Conservation (phyloP, 2,888 invertebrate genomes). For the Oscheius sp. region DNA sequence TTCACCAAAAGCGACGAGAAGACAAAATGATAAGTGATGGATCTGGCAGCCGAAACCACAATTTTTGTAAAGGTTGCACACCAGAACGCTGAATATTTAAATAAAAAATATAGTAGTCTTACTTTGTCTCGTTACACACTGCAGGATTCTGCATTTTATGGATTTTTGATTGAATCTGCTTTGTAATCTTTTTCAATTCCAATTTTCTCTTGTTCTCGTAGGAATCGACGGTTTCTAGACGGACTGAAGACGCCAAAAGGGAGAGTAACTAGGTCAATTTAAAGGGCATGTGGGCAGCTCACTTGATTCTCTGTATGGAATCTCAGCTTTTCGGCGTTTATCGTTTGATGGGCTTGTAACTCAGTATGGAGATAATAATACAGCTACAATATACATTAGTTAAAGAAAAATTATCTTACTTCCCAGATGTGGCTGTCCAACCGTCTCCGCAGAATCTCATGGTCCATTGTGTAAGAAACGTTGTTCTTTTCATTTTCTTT, state of each 20-base stretch:
- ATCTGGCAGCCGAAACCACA: constrained; percentile 99
- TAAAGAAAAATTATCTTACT: constrained; percentile 1
- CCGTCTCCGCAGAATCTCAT: constrained; percentile 42
- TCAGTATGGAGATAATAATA: constrained; percentile 29
- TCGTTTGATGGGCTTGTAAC: neutral
- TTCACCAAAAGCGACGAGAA: constrained; percentile 93
- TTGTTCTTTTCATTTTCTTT: neutral
- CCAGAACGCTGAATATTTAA: constrained; percentile 79
- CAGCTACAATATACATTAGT: constrained; percentile 3
- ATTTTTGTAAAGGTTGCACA: constrained; percentile 96
- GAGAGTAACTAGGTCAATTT: constrained; percentile 39
- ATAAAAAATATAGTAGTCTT: neutral
- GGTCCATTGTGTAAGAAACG: constrained; percentile 30
- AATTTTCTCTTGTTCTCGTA: constrained; percentile 34
- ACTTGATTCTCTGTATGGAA: constrained; percentile 37
- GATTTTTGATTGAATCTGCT: constrained; percentile 54
- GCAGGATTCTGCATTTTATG: constrained; percentile 64
- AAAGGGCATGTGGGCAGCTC: neutral
- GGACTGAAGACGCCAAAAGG: constrained; percentile 36
- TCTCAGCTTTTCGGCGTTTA: neutral
- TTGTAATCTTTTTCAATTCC: constrained; percentile 34
- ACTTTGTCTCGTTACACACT: constrained; percentile 57
- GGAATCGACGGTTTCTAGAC: constrained; percentile 37
- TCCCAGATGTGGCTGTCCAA: constrained; percentile 48
- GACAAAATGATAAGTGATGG: constrained; percentile 95